Conservation (phyloP, 2,113 vertebrate genomes). For the Brienomyrus longianalis region DNA sequence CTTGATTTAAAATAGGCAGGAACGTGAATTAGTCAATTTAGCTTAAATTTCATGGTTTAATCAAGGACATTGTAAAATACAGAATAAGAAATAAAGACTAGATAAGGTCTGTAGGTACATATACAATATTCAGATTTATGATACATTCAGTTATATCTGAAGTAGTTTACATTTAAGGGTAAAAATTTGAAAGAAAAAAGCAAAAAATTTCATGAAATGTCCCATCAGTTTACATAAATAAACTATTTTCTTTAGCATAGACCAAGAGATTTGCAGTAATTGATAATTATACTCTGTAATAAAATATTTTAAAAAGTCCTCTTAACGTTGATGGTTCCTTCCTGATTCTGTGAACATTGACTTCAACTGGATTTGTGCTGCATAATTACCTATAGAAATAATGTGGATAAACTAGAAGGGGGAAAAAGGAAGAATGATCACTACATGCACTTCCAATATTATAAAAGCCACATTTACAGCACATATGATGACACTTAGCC, state of each 20-base stretch:
- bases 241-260: constrained; percentile 76
- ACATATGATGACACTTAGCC: background rate
- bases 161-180: constrained; percentile 45
- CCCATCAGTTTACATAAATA: constrained; percentile 77
- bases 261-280: constrained; percentile 57
- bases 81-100: constrained; percentile 55
- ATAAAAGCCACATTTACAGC: background rate
- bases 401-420: constrained; percentile 78
- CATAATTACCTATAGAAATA: constrained; percentile 89
- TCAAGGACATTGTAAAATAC: constrained; percentile 47
- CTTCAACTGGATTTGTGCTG: constrained; percentile 41
- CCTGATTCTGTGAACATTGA: constrained; percentile 24
- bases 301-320: constrained; percentile 70
- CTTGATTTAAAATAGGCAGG: background rate
- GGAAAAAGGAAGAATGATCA: background rate
- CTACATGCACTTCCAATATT: background rate
- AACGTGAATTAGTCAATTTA: constrained; percentile 48
- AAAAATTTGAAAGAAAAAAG: constrained; percentile 30
- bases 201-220: constrained; percentile 60
- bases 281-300: constrained; percentile 75
- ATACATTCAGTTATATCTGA: constrained; percentile 61
- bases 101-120: constrained; percentile 62
- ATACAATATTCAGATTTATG: constrained; percentile 59
- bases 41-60: constrained; percentile 48
- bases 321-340: constrained; percentile 57